Conservation (phyloP, 2,888 invertebrate genomes). For the Drosophila vallismaia region DNA sequence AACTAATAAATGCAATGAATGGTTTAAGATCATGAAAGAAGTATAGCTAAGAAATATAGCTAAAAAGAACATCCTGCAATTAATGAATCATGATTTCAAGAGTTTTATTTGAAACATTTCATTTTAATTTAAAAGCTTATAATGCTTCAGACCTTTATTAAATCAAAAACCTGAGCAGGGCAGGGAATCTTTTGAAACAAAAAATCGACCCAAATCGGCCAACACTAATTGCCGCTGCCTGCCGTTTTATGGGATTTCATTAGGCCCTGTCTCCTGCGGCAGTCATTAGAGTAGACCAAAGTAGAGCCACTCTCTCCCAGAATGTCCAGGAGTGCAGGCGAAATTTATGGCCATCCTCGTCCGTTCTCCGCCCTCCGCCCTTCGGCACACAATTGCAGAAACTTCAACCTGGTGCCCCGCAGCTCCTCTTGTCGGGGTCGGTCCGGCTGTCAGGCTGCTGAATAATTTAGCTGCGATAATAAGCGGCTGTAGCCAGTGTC, state of each 20-base stretch:
- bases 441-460: slow-evolving; percentile 53
- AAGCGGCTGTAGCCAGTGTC: slow-evolving; percentile 45
- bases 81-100: background rate
- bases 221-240: slow-evolving; percentile 31
- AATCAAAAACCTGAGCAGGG: background rate
- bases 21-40: background rate
- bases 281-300: slow-evolving; percentile 31
- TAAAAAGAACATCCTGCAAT: background rate
- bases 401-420: slow-evolving; percentile 16
- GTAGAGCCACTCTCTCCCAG: slow-evolving; percentile 19
- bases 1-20: background rate
- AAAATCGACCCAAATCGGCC: slow-evolving; percentile 28
- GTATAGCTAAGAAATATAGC: background rate
- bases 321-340: slow-evolving; percentile 30
- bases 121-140: background rate
- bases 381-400: slow-evolving; percentile 34
- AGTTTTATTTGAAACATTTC: background rate
- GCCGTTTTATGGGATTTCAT: slow-evolving; percentile 39
- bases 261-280: slow-evolving; percentile 28
- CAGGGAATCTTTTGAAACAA: background rate
- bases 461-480: slow-evolving; percentile 74
- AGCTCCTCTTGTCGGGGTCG: slow-evolving; percentile 8
- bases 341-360: slow-evolving; percentile 43
- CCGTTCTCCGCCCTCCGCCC: slow-evolving; percentile 25
- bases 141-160: background rate